Evolutionary conservation across 1,140 invertebrate species (phyloP).

Genomic region (Heliconius nattereri): DNA sequence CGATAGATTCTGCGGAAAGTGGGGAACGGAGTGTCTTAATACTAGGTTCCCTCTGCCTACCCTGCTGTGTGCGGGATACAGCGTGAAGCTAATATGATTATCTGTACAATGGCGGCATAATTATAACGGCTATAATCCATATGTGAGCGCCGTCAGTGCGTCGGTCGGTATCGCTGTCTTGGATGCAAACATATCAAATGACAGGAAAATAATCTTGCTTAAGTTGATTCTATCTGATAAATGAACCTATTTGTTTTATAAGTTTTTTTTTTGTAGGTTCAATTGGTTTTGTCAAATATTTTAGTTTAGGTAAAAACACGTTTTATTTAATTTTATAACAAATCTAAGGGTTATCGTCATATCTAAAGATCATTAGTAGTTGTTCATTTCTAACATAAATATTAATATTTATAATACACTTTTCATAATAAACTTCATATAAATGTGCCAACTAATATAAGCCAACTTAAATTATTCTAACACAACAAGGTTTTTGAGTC

Average conservation of each 20-base stretch:
- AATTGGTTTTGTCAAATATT: background rate
- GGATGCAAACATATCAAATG: constrained; percentile 19
- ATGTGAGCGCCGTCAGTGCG: background rate
- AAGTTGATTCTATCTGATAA: background rate
- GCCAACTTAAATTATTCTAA: background rate
- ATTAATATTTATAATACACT: background rate
- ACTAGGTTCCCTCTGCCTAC: too few species aligned
- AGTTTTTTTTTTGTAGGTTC: background rate
- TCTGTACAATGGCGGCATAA: constrained; percentile 17
- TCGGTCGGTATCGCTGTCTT: background rate
- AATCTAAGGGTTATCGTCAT: background rate
- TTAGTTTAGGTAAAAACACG: background rate
- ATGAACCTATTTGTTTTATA: background rate
- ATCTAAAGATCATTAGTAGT: too few species aligned
- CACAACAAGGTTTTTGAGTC: background rate
- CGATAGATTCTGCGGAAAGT: too few species aligned
- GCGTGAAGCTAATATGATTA: too few species aligned
- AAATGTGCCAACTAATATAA: too few species aligned
- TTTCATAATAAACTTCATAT: too few species aligned
- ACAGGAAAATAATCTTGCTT: background rate
- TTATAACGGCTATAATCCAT: constrained; percentile 10
- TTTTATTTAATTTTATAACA: background rate
- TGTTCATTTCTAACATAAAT: background rate
- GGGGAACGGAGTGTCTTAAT: too few species aligned
- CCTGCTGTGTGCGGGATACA: too few species aligned